A percentile compares a stretch with the other conserved stretches of the same genome.
phyloP scores from a whole-genome alignment of 2,797 vertebrate genomes.

The Macroramphosus scolopax region DNA sequence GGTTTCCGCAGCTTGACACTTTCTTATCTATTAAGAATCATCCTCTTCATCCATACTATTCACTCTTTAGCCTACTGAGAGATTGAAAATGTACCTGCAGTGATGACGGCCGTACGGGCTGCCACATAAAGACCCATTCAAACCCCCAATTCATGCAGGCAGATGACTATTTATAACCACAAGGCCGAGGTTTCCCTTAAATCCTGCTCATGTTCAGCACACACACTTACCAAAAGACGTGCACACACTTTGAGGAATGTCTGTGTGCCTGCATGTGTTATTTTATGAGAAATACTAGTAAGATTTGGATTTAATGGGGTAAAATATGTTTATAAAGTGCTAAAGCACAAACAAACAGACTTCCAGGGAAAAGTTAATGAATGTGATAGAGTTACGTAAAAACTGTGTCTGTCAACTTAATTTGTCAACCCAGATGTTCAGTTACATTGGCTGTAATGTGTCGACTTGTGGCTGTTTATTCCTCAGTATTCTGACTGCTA shows the following conservation, averaged over 20 bases:
- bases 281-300: neutral
- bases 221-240: constrained; percentile 8
- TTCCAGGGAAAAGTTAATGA: neutral
- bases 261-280: neutral
- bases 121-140: constrained; percentile 26
- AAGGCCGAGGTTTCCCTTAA: constrained; percentile 32
- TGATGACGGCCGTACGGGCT: constrained; percentile 5
- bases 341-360: neutral
- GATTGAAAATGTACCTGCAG: constrained; percentile 18
- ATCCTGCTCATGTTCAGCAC: constrained; percentile 31
- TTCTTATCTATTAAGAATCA: too few relatives aligned
- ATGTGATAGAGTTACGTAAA: neutral
- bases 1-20: too few relatives aligned
- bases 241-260: constrained; percentile 2
- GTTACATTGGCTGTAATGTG: too few relatives aligned
- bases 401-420: constrained; percentile 26
- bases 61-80: neutral
- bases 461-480: constrained; percentile 18
- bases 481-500: constrained; percentile 16
- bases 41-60: too few relatives aligned
- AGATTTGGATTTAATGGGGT: neutral
- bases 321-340: neutral
- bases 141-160: constrained; percentile 27
- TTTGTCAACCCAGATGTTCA: too few relatives aligned
- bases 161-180: constrained; percentile 45